Base-by-base conservation (phyloP, 2,888 invertebrate species). In the Muscina levida region DNA sequence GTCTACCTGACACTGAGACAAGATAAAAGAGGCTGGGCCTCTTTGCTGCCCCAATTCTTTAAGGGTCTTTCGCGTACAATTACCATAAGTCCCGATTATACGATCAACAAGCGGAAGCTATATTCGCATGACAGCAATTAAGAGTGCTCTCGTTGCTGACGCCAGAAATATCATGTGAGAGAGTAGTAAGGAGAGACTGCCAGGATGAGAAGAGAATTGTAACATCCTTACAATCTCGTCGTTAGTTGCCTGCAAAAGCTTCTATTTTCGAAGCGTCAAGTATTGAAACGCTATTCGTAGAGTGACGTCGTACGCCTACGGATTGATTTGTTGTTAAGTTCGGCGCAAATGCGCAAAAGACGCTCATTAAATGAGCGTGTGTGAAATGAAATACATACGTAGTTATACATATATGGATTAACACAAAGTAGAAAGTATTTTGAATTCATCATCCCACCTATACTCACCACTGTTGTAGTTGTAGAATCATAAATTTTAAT, bases 61-160 rank as follows among this genome's bases (percentile, higher is more conserved):
- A 96, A 96, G 96, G 96, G 96, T 90, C 92, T 97, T 86, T 95
- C 96, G 84, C 93, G 95, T 91, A 94, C 95, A 91, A 95, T 95
- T 90, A 96, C 96, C 85, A 95, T 97, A 90, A 96, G 96, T 92
- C 94, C 95, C 86, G 95, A 95, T 89, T 97, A 96, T 92, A 94
- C 94, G 88, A 92, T 97, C 91, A 95, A 95, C 90, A 97, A 97
- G 93, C 96, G 96, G 91, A 97, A 97, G 91, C 92, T 97, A 85
- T 97, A 97, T 92, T 93, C 93, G 3, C 84, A 80, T 8, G 81
- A 82, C 6, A 82, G 81, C 31, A 78, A 82, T 51, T 77, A 65
- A 75, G 57, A n/a, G 4, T 17, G 15, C 1, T 6, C 15, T 26
- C 37, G 0, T 15, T n/a, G 44, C 53, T n/a, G n/a, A 24, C 53